Conservation (phyloP, 2,797 vertebrate genomes). For the Phoebastria nigripes region DNA sequence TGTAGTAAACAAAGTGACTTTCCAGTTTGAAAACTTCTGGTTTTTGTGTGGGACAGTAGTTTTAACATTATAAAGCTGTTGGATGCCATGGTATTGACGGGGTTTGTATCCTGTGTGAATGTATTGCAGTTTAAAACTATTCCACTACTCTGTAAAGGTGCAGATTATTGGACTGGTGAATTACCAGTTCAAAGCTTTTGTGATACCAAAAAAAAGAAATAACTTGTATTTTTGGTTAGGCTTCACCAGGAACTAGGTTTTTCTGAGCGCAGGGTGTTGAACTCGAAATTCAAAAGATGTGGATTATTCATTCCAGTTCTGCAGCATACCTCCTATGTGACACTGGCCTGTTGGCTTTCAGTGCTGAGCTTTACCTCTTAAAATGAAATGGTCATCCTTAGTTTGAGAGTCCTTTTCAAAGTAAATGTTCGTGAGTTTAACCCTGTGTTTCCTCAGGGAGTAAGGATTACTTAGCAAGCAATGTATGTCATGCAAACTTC, state of each 20-base stretch:
- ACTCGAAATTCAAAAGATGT: neutral
- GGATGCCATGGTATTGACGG: fast-evolving
- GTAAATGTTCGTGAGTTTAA: neutral
- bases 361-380: neutral
- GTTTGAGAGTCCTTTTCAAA: neutral
- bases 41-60: neutral
- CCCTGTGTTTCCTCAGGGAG: neutral
- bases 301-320: neutral
- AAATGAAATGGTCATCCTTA: neutral
- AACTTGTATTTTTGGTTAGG: neutral
- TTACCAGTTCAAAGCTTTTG: neutral
- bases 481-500: neutral
- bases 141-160: neutral
- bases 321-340: neutral
- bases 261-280: neutral
- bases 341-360: neutral
- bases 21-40: neutral
- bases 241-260: neutral
- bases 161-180: neutral
- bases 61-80: neutral
- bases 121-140: neutral
- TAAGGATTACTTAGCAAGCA: neutral
- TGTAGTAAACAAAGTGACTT: neutral
- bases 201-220: neutral
- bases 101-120: neutral